phyloP scores from a whole-genome alignment of 2,888 invertebrate genomes.

The Hemaris fuciformis region DNA sequence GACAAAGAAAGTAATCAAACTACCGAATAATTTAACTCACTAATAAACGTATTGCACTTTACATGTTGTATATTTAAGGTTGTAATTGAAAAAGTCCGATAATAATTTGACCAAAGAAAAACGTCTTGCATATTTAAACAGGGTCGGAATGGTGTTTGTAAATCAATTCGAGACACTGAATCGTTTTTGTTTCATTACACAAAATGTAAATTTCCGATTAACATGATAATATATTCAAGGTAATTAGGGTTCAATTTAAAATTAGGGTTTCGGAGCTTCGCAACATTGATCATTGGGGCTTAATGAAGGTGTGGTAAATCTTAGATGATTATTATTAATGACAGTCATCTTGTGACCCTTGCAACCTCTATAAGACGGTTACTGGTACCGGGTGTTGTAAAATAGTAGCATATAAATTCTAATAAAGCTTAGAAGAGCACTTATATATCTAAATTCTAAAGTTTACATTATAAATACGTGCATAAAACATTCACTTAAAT shows the following conservation, averaged over 20 bases:
- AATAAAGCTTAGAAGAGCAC: no score
- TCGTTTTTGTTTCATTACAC: conserved; percentile 35
- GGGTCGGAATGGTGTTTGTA: conserved; percentile 35
- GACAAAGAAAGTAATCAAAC: not conserved
- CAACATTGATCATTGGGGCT: conserved; percentile 25
- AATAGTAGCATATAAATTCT: no score
- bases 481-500: no score
- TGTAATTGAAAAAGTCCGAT: conserved; percentile 1
- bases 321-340: not conserved
- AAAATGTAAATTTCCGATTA: conserved; percentile 44
- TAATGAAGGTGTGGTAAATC: conserved; percentile 1
- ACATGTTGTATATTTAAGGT: not conserved
- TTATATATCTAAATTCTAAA: no score
- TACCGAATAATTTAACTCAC: not conserved
- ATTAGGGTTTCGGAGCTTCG: conserved; percentile 13
- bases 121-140: conserved; percentile 4
- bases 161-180: conserved; percentile 41
- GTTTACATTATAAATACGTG: no score
- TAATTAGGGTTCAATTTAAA: conserved; percentile 42
- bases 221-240: conserved; percentile 49
- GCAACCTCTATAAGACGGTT: not conserved
- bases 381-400: no score
- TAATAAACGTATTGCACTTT: not conserved
- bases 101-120: conserved; percentile 1
- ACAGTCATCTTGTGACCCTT: not conserved